Percentiles rank a stretch among this genome's conserved stretches.
These are phyloP conservation scores for Saccopteryx bilineata DNA, from an alignment of 2,113 vertebrate species.

Conservation along the genomic window DNA sequence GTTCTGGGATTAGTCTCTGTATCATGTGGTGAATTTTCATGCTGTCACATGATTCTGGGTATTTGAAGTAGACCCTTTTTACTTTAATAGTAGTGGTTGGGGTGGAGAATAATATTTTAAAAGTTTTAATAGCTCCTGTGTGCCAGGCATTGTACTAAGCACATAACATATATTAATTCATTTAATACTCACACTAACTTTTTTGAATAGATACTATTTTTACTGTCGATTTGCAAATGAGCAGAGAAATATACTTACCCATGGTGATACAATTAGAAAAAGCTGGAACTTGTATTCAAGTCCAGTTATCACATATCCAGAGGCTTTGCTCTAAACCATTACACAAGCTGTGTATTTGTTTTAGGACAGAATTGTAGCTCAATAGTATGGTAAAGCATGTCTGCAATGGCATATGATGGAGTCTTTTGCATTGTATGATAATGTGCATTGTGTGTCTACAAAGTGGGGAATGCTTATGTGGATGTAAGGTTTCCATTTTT, in stretches of 20 bases:
- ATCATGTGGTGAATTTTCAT: background rate
- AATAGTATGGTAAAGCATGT: background rate
- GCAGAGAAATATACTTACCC: constrained; percentile 74
- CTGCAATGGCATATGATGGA: background rate
- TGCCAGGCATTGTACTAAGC: background rate
- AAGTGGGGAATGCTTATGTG: background rate
- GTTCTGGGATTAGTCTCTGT: background rate
- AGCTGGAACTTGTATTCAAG: constrained; percentile 8
- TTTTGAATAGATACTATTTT: background rate
- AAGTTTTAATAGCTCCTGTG: background rate
- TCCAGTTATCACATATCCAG: constrained; percentile 20
- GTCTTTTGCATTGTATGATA: background rate
- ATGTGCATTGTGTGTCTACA: background rate
- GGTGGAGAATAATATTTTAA: background rate
- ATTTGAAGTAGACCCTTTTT: background rate
- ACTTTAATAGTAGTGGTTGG: background rate
- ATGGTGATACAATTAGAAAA: constrained; percentile 57
- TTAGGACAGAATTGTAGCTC: background rate
- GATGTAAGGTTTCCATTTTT: background rate
- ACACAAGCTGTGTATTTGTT: constrained; percentile 34
- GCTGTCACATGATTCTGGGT: background rate
- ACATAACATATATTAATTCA: background rate
- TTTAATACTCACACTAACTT: background rate
- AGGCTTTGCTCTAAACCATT: constrained; percentile 51
- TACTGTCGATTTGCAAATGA: constrained; percentile 45